Evolutionary conservation across 37 sponge, comb jelly and placozoan genomes (phyloP).

Genomic region (Mnemiopsis leidyi): DNA sequence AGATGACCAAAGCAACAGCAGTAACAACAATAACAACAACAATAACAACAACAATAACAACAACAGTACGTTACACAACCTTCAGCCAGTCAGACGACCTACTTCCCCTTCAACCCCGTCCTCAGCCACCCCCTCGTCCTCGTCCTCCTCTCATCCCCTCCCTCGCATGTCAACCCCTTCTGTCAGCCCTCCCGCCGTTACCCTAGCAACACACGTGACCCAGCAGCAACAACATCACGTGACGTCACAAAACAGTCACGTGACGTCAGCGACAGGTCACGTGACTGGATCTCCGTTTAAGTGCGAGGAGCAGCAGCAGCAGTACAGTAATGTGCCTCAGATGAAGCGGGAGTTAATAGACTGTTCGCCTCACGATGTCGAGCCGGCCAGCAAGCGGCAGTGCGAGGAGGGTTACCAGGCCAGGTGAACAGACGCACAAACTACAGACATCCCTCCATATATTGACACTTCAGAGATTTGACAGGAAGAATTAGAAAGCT

Average conservation of each 20-base stretch:
- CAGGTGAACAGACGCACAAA: constrained; percentile 25
- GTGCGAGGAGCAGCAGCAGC: background rate
- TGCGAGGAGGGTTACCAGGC: constrained; percentile 17
- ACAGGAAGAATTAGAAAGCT: background rate
- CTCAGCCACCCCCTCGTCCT: background rate
- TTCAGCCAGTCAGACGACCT: background rate
- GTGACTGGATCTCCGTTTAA: background rate
- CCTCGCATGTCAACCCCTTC: background rate
- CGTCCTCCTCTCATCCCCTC: background rate
- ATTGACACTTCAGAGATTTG: background rate
- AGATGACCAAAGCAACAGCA: background rate
- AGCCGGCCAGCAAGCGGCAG: background rate
- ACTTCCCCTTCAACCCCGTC: background rate
- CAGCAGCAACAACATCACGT: background rate
- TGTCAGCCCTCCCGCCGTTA: background rate
- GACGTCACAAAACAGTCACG: background rate
- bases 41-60: background rate
- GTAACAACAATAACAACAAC: no score
- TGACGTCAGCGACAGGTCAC: background rate
- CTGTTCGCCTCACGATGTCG: background rate
- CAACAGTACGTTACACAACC: background rate
- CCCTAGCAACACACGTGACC: background rate
- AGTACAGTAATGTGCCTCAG: constrained; percentile 2
- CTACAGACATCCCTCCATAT: background rate
- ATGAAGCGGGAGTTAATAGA: background rate